A percentile compares a stretch with the other conserved stretches of the same genome.
Evolutionary conservation across 2,113 vertebrate species (phyloP).

Genomic region (Tetrao urogallus): DNA sequence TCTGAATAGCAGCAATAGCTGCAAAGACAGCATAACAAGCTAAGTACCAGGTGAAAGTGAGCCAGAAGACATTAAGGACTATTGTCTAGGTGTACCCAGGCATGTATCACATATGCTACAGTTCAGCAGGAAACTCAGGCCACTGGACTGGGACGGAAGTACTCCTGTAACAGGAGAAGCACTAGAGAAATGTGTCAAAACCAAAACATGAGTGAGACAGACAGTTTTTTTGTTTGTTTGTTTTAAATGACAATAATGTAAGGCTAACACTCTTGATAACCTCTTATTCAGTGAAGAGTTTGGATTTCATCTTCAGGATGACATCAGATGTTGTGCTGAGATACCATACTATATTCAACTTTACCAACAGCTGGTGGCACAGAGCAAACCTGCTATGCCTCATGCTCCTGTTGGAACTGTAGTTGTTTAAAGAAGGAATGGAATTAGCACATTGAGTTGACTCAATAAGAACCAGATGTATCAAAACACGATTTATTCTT

Average conservation of each 20-base stretch:
- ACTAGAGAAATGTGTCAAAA: neutral
- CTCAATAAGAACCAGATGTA: constrained; percentile 27
- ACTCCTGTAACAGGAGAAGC: neutral
- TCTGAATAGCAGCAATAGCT: neutral
- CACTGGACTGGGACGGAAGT: neutral
- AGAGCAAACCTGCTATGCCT: neutral
- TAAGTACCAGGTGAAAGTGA: neutral
- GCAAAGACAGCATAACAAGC: neutral
- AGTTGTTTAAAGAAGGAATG: neutral
- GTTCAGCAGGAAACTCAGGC: neutral
- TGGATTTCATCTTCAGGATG: neutral
- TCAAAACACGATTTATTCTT: constrained; percentile 78
- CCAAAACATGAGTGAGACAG: neutral
- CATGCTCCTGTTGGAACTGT: neutral
- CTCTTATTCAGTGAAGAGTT: neutral
- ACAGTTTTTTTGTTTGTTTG: neutral
- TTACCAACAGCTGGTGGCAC: neutral
- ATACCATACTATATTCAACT: neutral
- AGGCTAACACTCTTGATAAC: neutral
- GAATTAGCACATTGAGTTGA: neutral
- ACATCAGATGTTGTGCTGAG: neutral
- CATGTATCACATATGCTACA: neutral
- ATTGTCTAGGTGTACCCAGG: neutral
- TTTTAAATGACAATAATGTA: neutral
- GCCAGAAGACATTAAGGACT: neutral